Evolutionary conservation across 2,113 vertebrate species (phyloP), one percentile per base, ranked within the genome.

Genomic region (Edolisoma coerulescens): DNA sequence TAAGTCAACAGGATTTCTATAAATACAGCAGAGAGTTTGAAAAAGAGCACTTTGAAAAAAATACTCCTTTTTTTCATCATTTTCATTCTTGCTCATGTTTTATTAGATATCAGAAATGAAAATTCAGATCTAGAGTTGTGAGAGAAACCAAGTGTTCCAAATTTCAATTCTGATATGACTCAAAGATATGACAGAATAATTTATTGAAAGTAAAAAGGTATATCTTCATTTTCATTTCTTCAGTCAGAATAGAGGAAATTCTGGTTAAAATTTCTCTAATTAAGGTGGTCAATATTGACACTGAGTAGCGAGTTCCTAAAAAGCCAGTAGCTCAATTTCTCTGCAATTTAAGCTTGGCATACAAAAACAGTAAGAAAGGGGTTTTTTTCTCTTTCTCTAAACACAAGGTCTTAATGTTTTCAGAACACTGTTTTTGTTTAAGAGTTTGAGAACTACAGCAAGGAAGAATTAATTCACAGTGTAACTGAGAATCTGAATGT

Each of bases 51-150:
- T 35, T 16, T 56, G 30, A 59, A 67, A 65, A 86, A 35, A 26
- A 20, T 19, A 10, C 8, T 52, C 1, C 8, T 0, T 10, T 82
- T 71, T 49, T 45, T 49, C 3, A 24, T 18, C 0, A 2, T 84
- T 83, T 89, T 57, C 5, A n/a, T 26, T 13, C n/a, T 77, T 78
- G 5, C 1, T 70, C 0, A 21, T 33, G 2, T 56, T 93, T 92
- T 60, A 27, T n/a, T 49, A 75, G 32, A 33, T 33, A 82, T 9
- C 11, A 50, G 32, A 88, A 83, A 61, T 17, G 4, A 71, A 50
- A 88, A 82, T 37, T 67, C 32, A 69, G 9, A 37, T 65, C 37
- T 64, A 39, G 10, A 57, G 11, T 50, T 81, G 32, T 24, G 42
- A 37, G 15, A 57, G 6, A 67, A 71, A 49, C 17, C 13, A 75